Base-by-base conservation (phyloP, 2,113 vertebrate genomes). In the Sus scrofa region DNA sequence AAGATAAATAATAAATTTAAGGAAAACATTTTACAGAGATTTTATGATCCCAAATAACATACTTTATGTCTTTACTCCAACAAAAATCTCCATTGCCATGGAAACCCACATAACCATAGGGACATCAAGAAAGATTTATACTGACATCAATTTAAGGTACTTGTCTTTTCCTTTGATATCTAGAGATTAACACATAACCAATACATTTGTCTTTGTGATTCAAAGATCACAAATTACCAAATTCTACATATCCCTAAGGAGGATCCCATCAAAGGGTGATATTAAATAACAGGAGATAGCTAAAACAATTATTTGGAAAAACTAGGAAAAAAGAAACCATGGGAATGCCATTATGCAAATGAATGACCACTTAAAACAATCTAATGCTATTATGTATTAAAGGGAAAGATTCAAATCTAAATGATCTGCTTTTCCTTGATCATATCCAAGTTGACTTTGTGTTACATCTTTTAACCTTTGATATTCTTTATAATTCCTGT, bases 261-360 rank as follows among this genome's bases (percentile, higher is more conserved):
- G 15, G 13, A 78, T 84, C 39, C 44, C 30, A 63, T 65, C 52
- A 73, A 91, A 63, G 7, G 11, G 71, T 79, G 65, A 73, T 83
- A 39, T n/a, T 83, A 91, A 63, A 78, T 81, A 89, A 37, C 2
- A 22, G 32, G 54, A 67, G 32, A 15, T 78, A 88, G 73, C 27
- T 78, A 30, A 94, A 88, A 88, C 26, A 91, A 78, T 22, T 89
- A 89, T 71, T 84, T 89, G 84, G 18, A 96, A 27, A 37, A 89
- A 85, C 12, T 85, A 19, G 9, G 14, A 56, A 22, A 50, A 63
- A 82, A 94, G 32, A 81, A 73, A 60, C 1, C 8, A 34, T n/a
- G 68, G 34, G 13, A 78, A 84, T 60, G 37, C 2, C 20, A 54
- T 58, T 77, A 65, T 65, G 30, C 58, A 87, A 93, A 50, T 60